Conservation (phyloP, 1,140 invertebrate species). For the Zeugodacus cucurbitae region DNA sequence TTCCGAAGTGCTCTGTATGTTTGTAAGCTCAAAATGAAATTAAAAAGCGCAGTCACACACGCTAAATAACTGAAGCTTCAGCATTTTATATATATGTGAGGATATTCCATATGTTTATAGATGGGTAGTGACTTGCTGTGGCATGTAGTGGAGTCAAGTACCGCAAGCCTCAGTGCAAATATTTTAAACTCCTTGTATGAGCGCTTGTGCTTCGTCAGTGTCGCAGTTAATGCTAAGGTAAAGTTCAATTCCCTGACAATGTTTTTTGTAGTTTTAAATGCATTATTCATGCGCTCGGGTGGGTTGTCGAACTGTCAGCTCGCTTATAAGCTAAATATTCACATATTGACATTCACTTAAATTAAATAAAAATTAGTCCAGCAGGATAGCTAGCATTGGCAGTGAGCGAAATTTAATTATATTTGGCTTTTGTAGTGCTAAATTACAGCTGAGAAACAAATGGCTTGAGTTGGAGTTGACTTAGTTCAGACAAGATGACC, state of each 20-base stretch:
- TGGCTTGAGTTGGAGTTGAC: too few species aligned
- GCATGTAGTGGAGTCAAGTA: not conserved
- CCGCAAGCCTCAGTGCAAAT: not conserved
- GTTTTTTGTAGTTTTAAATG: constrained; percentile 15
- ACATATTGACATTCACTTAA: not conserved
- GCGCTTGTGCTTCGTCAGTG: not conserved
- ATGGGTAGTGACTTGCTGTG: not conserved
- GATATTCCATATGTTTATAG: too few species aligned
- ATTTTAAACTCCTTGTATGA: not conserved
- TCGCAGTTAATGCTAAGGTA: not conserved
- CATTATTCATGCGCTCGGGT: not conserved
- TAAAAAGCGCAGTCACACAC: not conserved
- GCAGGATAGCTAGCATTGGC: not conserved
- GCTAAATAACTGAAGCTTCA: not conserved
- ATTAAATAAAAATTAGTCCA: not conserved
- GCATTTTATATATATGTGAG: too few species aligned
- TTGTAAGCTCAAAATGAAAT: not conserved
- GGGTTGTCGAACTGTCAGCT: not conserved
- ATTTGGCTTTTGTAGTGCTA: not conserved
- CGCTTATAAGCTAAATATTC: not conserved
- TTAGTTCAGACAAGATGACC: too few species aligned
- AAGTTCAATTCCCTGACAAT: not conserved
- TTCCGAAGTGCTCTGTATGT: not conserved
- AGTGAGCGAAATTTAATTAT: not conserved
- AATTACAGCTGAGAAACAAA: too few species aligned